These are phyloP conservation scores for Monomorium pharaonis DNA, from an alignment of 1,140 invertebrate species.

Conservation along the genomic window DNA sequence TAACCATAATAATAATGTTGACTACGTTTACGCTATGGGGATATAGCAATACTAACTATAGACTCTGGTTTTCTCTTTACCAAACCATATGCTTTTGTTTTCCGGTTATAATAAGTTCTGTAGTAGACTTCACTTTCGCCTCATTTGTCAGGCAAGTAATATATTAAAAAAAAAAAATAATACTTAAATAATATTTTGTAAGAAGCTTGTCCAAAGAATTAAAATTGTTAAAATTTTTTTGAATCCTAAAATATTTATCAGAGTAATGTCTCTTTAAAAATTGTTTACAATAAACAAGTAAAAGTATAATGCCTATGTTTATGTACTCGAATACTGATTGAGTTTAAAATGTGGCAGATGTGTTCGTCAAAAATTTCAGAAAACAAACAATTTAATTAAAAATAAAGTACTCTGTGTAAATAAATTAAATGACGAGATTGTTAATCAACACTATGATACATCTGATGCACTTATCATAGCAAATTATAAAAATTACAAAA, in stretches of 20 bases:
- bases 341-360: background rate
- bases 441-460: background rate
- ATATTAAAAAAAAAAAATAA: background rate
- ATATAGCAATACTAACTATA: background rate
- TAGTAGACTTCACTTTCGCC: slow-evolving; percentile 3
- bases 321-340: background rate
- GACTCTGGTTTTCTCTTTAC: background rate
- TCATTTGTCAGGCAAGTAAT: slow-evolving; percentile 23
- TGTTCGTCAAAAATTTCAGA: background rate
- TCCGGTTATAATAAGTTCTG: slow-evolving; percentile 20
- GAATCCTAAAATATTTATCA: background rate
- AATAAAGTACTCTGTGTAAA: background rate
- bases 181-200: background rate
- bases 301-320: background rate
- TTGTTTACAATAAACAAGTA: background rate
- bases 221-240: background rate
- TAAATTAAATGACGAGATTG: background rate
- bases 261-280: background rate
- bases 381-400: slow-evolving; percentile 6
- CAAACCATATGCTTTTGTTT: background rate
- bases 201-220: background rate
- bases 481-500: background rate
- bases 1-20: background rate
- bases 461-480: background rate
- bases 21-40: background rate